phyloP scores from a whole-genome alignment of 2,797 vertebrate species.

The Neomorphus geoffroyi region DNA sequence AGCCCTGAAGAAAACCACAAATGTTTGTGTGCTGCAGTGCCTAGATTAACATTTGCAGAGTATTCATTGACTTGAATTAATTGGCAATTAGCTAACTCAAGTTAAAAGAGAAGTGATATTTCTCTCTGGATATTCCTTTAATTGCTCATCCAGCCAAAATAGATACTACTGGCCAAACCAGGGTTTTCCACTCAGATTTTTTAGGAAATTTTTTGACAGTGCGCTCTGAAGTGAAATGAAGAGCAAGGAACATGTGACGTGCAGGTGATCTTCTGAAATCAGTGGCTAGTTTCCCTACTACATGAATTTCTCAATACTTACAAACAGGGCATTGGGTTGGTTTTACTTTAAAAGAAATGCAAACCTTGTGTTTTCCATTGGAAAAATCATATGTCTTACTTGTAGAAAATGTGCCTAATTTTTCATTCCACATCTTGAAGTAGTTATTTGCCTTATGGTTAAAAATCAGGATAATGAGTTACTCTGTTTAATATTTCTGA shows the following conservation, averaged over 20 bases:
- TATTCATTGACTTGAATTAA: conserved; percentile 62
- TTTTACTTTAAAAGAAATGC: background rate
- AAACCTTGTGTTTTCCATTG: background rate
- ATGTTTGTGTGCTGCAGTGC: conserved; percentile 14
- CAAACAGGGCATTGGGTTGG: background rate
- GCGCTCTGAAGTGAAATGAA: background rate
- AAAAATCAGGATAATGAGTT: background rate
- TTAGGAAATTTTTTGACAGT: background rate
- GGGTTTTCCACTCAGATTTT: background rate
- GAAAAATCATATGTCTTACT: background rate
- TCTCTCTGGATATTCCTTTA: conserved; percentile 33
- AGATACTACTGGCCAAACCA: background rate
- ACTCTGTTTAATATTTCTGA: background rate
- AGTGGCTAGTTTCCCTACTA: background rate
- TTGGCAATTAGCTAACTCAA: conserved; percentile 58
- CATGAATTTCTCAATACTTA: background rate
- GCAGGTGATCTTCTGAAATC: background rate
- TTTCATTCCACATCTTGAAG: background rate
- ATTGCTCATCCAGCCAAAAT: conserved; percentile 24
- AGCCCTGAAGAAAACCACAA: conserved; percentile 20
- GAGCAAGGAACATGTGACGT: background rate
- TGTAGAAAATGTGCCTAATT: background rate
- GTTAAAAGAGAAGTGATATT: conserved; percentile 47
- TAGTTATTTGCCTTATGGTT: background rate
- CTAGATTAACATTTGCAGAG: conserved; percentile 39